Percentiles rank a stretch among this genome's conserved stretches.
Evolutionary conservation across 2,113 vertebrate species (phyloP).

Genomic region (Ptyas mucosa): DNA sequence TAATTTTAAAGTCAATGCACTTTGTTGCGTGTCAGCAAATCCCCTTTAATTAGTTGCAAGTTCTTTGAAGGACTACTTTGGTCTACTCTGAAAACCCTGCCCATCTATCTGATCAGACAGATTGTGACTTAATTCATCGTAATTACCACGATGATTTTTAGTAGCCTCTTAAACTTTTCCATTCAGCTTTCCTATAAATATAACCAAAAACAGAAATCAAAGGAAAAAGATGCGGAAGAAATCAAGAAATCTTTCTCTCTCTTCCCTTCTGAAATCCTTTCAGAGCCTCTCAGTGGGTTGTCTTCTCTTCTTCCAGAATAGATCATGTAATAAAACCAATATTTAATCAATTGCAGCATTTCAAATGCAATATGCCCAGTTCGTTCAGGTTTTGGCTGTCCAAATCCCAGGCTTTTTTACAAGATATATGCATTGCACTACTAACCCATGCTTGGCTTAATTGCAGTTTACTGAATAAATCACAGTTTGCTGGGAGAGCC

Average conservation of each 20-base stretch:
- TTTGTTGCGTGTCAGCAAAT: background rate
- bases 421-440: background rate
- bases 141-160: background rate
- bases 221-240: background rate
- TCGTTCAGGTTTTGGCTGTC: background rate
- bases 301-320: constrained; percentile 18
- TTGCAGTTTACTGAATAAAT: background rate
- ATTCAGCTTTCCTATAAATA: background rate
- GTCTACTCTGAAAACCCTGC: background rate
- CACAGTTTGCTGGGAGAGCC: background rate
- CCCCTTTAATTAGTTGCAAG: too few relatives aligned
- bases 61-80: background rate
- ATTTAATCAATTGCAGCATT: background rate
- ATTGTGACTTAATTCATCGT: background rate
- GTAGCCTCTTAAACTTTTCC: background rate
- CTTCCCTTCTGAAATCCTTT: background rate
- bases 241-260: background rate
- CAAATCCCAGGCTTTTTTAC: background rate
- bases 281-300: background rate
- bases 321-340: background rate
- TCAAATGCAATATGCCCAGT: background rate
- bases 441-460: background rate
- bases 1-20: background rate
- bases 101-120: background rate
- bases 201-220: background rate